Evolutionary conservation across 2,113 vertebrate species (phyloP).

Genomic region (Salvelinus namaycush): DNA sequence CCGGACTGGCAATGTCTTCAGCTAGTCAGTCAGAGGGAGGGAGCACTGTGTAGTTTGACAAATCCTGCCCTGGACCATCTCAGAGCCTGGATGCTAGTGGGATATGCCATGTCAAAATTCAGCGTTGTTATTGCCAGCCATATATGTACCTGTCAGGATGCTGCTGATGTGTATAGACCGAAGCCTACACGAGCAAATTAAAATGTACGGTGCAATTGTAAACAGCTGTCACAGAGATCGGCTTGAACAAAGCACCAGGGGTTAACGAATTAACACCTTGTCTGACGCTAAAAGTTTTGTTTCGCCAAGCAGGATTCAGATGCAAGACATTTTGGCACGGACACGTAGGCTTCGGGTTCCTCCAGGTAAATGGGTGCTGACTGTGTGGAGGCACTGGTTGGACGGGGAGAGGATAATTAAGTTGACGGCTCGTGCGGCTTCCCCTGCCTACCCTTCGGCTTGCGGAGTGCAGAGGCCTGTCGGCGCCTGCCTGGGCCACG

Average conservation of each 20-base stretch:
- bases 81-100: neutral
- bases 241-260: neutral
- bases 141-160: slow-evolving; percentile 49
- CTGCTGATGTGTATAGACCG: slow-evolving; percentile 38
- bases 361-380: neutral
- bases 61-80: slow-evolving; percentile 2
- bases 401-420: slow-evolving; percentile 20
- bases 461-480: neutral
- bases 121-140: slow-evolving; percentile 35
- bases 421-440: slow-evolving; percentile 9
- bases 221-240: slow-evolving; percentile 43
- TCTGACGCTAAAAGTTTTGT: neutral
- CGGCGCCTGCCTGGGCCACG: neutral
- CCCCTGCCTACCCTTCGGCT: neutral
- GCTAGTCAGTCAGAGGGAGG: neutral
- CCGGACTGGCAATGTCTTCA: neutral
- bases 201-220: slow-evolving; percentile 49
- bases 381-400: too few relatives aligned
- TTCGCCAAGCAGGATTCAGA: neutral
- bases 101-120: slow-evolving; percentile 20
- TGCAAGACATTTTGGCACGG: neutral
- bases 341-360: neutral
- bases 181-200: slow-evolving; percentile 34
- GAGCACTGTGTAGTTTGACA: neutral
- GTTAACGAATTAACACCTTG: neutral